phyloP scores from a whole-genome alignment of 2,797 vertebrate species.

The Miopithecus talapoin region DNA sequence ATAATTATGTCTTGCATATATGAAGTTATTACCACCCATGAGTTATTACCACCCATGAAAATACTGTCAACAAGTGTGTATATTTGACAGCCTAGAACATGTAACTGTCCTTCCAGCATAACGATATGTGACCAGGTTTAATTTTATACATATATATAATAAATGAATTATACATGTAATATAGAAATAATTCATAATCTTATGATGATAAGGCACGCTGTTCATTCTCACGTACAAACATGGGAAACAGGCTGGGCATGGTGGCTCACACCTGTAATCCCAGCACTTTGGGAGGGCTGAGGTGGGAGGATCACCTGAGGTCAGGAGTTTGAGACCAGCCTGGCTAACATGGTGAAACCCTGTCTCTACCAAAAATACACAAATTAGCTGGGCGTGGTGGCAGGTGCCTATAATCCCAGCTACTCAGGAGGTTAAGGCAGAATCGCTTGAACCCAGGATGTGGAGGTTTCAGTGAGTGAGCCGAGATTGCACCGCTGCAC shows the following conservation, averaged over 20 bases:
- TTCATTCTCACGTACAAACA: background rate
- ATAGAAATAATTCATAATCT: background rate
- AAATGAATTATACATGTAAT: background rate
- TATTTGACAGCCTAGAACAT: background rate
- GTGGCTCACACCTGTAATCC: background rate
- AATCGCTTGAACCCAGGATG: background rate
- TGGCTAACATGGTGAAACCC: background rate
- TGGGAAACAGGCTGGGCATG: background rate
- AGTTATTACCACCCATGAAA: background rate
- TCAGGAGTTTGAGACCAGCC: background rate
- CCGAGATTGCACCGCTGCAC: background rate
- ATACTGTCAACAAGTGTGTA: background rate
- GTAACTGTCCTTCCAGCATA: background rate
- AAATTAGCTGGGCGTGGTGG: background rate
- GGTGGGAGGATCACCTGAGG: background rate
- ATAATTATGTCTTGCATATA: background rate
- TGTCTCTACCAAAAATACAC: background rate
- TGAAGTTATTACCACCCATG: background rate
- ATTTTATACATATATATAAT: background rate
- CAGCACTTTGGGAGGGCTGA: background rate
- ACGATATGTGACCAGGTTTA: background rate
- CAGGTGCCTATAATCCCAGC: background rate
- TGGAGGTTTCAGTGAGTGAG: background rate
- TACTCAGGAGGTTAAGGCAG: background rate
- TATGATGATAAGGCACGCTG: background rate